A percentile compares a stretch with the other conserved stretches of the same genome.
These are phyloP conservation scores for Xestia rhomboidea DNA, from an alignment of 2,888 invertebrate species.

Conservation along the genomic window DNA sequence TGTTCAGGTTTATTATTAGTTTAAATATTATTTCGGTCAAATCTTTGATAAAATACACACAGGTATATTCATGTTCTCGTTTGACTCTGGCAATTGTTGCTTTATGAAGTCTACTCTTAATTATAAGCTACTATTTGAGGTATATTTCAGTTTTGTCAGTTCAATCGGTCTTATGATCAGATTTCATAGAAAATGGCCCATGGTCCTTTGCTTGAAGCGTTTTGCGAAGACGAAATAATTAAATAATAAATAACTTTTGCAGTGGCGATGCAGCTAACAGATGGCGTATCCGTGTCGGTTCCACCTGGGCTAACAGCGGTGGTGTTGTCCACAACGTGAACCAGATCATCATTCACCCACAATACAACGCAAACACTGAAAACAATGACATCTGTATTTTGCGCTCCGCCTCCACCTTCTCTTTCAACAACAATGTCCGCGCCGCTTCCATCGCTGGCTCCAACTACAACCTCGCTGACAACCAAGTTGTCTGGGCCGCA, in stretches of 20 bases:
- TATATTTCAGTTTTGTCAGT: not conserved
- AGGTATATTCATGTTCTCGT: not conserved
- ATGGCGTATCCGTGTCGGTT: constrained; percentile 72
- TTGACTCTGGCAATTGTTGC: not conserved
- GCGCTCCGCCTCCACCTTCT: constrained; percentile 58
- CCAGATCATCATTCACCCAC: constrained; percentile 63
- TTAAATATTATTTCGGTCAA: not conserved
- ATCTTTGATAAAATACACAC: too few species aligned
- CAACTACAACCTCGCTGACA: constrained; percentile 73
- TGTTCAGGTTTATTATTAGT: not conserved
- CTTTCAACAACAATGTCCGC: constrained; percentile 57
- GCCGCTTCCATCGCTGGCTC: constrained; percentile 72
- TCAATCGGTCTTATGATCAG: not conserved
- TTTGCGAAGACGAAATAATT: not conserved
- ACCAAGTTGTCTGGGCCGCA: constrained; percentile 74
- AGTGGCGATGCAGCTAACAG: constrained; percentile 62
- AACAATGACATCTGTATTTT: constrained; percentile 74
- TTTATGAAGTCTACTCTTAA: not conserved
- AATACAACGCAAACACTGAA: constrained; percentile 51
- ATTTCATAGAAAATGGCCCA: not conserved
- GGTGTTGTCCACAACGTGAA: constrained; percentile 64
- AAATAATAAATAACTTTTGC: constrained; percentile 9
- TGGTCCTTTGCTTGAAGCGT: not conserved
- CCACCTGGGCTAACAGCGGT: constrained; percentile 70
- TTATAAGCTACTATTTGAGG: not conserved